phyloP scores from a whole-genome alignment of 2,888 invertebrate species.

The Trichogramma dendrolimi region DNA sequence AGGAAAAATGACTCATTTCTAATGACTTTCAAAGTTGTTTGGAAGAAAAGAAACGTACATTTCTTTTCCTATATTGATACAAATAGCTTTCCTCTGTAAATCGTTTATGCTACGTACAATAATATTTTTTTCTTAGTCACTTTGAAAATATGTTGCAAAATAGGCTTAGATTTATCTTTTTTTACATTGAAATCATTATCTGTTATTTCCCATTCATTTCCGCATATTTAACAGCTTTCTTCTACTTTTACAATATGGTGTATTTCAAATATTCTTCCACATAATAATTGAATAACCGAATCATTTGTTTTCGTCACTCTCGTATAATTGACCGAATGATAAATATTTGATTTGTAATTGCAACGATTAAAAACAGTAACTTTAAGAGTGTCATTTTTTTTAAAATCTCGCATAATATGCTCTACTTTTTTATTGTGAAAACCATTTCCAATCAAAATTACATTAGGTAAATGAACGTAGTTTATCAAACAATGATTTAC shows the following conservation, averaged over 20 bases:
- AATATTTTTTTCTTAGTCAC: not conserved
- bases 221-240: not conserved
- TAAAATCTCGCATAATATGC: constrained; percentile 1
- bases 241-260: not conserved
- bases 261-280: not conserved
- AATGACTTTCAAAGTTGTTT: not conserved
- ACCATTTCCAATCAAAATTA: not conserved
- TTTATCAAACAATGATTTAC: not conserved
- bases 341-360: not conserved
- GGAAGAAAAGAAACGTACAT: not conserved
- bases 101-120: not conserved
- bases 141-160: not conserved
- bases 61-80: not conserved
- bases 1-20: too few relatives aligned
- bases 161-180: not conserved
- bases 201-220: not conserved
- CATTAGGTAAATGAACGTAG: not conserved
- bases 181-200: not conserved
- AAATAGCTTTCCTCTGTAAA: not conserved
- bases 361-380: constrained; percentile 2
- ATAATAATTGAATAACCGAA: not conserved
- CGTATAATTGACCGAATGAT: not conserved
- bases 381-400: not conserved
- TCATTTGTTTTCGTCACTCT: not conserved
- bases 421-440: not conserved